Evolutionary conservation across 2,888 invertebrate genomes (phyloP).

Genomic region (Diplazon laetatorius): DNA sequence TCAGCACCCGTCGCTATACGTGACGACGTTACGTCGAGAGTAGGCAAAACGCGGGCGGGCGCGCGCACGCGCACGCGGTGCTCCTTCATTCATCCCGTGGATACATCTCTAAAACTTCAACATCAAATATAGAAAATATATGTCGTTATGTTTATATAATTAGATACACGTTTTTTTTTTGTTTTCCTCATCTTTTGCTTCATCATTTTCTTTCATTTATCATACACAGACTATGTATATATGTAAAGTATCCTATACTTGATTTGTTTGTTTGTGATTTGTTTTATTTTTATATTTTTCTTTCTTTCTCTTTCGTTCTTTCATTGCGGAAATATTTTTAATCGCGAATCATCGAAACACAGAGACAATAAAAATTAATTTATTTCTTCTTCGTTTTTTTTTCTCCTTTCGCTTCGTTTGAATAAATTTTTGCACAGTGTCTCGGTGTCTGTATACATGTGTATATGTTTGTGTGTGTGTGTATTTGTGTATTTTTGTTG

Average conservation of each 20-base stretch:
- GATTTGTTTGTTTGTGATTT: conserved; percentile 75
- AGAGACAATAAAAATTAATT: conserved; percentile 50
- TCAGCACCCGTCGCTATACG: conserved; percentile 45
- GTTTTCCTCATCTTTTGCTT: no score
- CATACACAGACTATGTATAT: conserved; percentile 76
- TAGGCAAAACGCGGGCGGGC: conserved; percentile 26
- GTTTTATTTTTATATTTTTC: background rate
- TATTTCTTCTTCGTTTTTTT: conserved; percentile 14
- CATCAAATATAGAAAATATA: conserved; percentile 83
- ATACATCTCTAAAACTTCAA: conserved; percentile 82
- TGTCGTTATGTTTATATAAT: conserved; percentile 78
- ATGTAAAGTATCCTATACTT: conserved; percentile 76
- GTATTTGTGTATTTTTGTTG: background rate
- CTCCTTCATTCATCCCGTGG: conserved; percentile 68
- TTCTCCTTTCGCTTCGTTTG: conserved; percentile 29
- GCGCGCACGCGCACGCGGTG: conserved; percentile 46
- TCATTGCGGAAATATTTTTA: conserved; percentile 64
- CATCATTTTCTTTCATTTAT: conserved; percentile 71
- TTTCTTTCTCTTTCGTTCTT: conserved; percentile 3
- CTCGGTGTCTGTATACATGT: background rate
- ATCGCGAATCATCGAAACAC: conserved; percentile 35
- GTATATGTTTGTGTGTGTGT: background rate
- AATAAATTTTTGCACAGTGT: background rate
- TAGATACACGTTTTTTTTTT: conserved; percentile 76
- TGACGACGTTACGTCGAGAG: conserved; percentile 46